Base-by-base conservation (phyloP, 1,140 invertebrate genomes). In the Eupristina koningsbergeri region DNA sequence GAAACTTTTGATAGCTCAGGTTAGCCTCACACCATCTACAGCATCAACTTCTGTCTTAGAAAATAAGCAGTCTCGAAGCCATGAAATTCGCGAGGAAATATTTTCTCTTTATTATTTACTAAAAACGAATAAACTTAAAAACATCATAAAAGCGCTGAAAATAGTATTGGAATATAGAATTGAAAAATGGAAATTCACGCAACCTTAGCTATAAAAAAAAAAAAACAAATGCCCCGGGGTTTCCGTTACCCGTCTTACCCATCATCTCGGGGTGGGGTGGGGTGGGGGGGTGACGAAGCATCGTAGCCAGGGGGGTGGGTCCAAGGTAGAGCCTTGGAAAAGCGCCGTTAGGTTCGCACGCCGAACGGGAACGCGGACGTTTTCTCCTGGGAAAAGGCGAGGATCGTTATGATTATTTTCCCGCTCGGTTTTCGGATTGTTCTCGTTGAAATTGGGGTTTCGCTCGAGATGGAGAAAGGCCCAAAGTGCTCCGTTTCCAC, bases 321-420 rank as follows among this genome's bases (percentile, higher is more conserved):
- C 1, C 15, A 0, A 6, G 53, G 53, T 26, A 9, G 22, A 9
- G 61, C n/a, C 31, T 34, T 13, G 63, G 13, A 15, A n/a, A n/a
- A 15, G 63, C 63, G 63, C 63, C 63, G 63, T 67, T 67, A 67
- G 15, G 11, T 31, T 7, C 11, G 81, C 45, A 61, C 85, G 47
- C 58, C 74, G 86, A 82, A 87, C 85, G 84, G 86, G 79, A 80
- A 29, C 79, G 41, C 58, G 45, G 36, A 34, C 79, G 26, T 58
- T 58, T 31, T 67, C 63, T 67, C 63, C 13, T 67, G 69, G 77
- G 39, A 63, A 79, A 64, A 63, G 0, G 41, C 67, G 61, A 63
- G 63, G 63, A 31, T 31, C 31, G 31, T 31, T 36, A 11, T 11
- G 63, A 31, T 3, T 29, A 67, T 26, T 9, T 63, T 31, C 61